Base-by-base conservation (phyloP, 2,888 invertebrate genomes). In the Pasiphila rectangulata region DNA sequence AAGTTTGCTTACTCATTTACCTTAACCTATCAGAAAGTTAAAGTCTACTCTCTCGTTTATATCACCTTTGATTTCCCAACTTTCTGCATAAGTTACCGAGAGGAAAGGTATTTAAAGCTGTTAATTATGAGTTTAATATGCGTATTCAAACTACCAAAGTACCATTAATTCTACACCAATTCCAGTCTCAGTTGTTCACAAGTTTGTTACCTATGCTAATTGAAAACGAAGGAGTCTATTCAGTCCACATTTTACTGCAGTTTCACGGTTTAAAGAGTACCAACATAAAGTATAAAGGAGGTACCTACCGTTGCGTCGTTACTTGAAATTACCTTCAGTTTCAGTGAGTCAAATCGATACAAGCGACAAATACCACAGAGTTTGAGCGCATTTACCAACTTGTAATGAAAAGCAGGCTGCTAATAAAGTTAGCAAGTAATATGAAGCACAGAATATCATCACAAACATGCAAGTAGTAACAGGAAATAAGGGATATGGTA, bases 281-380 rank as follows among this genome's bases (percentile, higher is more conserved):
- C n/a, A n/a, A n/a, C n/a, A n/a, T n/a, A n/a, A n/a, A n/a, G n/a
- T n/a, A n/a, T n/a, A 36, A 36, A 40, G 13, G 35, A 5, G 23
- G 13, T 30, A 25, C 16, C 1, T 13, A 29, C 21, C 35, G 39
- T 24, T n/a, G 24, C 5, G 34, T 29, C 41, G 55, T 66, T 63
- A 73, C 64, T 59, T 66, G 56, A 68, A 69, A 73, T 72, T 68
- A 75, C n/a, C n/a, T n/a, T n/a, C 64, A 78, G 70, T 72, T 76
- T 74, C 67, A 75, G 71, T 76, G 71, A 82, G 72, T 77, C 70
- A 75, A 83, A 82, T 84, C 84, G 76, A 84, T 83, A 78, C 69
- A 73, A 69, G 67, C 73, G 68, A 72, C 74, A 76, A 76, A 75
- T 72, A 69, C 47, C 42, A 47, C 61, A 66, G 65, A 63, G 59